These are phyloP conservation scores for Stenichneumon culpator DNA, from an alignment of 2,888 invertebrate species.

Conservation along the genomic window DNA sequence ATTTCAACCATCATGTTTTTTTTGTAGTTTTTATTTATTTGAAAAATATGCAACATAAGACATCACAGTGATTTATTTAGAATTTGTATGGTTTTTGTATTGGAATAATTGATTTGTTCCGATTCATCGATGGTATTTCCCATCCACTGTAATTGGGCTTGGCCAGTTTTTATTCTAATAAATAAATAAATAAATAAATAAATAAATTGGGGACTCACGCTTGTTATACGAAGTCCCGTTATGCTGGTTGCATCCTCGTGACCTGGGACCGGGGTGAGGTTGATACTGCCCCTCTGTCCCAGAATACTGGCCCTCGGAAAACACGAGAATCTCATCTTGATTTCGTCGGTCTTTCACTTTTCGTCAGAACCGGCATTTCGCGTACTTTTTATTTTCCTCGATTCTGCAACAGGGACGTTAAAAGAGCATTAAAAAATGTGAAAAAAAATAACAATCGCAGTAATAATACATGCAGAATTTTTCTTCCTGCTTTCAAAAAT, in stretches of 20 bases:
- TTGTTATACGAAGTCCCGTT: conserved; percentile 70
- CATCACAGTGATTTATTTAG: no score
- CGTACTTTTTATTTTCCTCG: conserved; percentile 11
- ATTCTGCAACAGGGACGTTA: conserved; percentile 18
- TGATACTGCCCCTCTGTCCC: conserved; percentile 81
- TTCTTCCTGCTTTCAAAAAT: no score
- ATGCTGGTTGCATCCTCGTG: conserved; percentile 73
- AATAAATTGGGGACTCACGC: conserved; percentile 40
- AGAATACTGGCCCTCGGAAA: conserved; percentile 80
- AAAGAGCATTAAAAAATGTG: neutral
- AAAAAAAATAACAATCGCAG: neutral
- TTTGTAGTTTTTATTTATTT: neutral
- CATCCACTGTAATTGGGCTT: neutral
- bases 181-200: neutral
- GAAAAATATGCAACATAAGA: no score
- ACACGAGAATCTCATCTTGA: conserved; percentile 81
- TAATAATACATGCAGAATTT: neutral
- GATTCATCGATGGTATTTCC: no score
- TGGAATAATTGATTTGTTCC: no score
- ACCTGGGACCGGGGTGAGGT: conserved; percentile 77
- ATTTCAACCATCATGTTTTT: no score
- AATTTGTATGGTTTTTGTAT: no score
- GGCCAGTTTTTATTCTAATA: neutral
- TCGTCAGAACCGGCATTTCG: conserved; percentile 46
- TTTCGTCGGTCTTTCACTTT: conserved; percentile 46